Percentiles rank a stretch among this genome's conserved stretches.
Evolutionary conservation across 2,113 vertebrate species (phyloP).

Genomic region (Oxyura jamaicensis): DNA sequence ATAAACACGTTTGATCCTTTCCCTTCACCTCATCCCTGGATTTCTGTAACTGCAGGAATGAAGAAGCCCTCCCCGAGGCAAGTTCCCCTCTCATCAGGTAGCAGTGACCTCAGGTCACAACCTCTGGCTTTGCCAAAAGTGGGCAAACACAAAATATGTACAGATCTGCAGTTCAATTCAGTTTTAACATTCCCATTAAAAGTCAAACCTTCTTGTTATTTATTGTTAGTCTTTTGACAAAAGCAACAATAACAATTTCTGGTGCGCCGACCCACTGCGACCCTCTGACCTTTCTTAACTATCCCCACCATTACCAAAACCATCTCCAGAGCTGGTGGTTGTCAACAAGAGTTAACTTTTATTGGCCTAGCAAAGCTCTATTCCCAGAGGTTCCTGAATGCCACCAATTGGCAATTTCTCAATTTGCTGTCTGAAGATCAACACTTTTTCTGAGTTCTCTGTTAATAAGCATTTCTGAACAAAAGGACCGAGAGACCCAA

Average conservation of each 20-base stretch:
- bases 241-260: background rate
- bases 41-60: background rate
- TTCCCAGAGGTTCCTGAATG: background rate
- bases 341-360: background rate
- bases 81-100: background rate
- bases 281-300: background rate
- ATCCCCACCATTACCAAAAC: background rate
- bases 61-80: background rate
- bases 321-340: background rate
- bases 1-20: slow-evolving; percentile 12
- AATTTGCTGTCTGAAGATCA: background rate
- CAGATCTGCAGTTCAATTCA: background rate
- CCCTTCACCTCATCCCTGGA: background rate
- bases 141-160: background rate
- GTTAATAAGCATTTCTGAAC: background rate
- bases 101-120: background rate
- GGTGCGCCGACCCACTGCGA: background rate
- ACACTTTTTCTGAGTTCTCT: background rate
- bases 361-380: background rate
- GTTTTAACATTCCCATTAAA: background rate
- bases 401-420: background rate
- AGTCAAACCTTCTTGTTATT: background rate
- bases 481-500: background rate
- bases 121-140: slow-evolving; percentile 22
- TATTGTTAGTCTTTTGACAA: background rate